Evolutionary conservation across 2,888 invertebrate genomes (phyloP).

Genomic region (Luperina nickerlii): DNA sequence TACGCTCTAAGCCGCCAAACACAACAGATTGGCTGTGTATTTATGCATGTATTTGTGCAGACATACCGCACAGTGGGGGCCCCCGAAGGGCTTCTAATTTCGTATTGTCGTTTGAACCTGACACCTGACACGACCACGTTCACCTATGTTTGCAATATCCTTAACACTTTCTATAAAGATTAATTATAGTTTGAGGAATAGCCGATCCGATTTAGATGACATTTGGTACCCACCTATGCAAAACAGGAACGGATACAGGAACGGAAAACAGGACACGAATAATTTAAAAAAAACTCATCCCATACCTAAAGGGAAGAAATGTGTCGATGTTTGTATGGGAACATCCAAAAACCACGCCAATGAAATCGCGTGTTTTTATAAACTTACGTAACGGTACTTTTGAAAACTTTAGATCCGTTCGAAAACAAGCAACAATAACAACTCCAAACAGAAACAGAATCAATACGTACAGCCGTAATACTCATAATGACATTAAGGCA

Average conservation of each 20-base stretch:
- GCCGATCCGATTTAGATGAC: too few relatives aligned
- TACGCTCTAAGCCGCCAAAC: conserved; percentile 4
- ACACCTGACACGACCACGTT: conserved; percentile 27
- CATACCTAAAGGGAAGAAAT: not conserved
- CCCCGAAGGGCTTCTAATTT: conserved; percentile 39
- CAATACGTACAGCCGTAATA: not conserved
- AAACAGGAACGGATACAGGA: too few relatives aligned
- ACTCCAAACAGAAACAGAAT: conserved; percentile 1
- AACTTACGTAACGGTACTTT: not conserved
- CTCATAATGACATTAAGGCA: not conserved
- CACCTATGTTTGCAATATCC: not conserved
- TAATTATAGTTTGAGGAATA: not conserved
- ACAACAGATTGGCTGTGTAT: conserved; percentile 2
- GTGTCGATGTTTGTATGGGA: not conserved
- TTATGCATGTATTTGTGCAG: conserved; percentile 17
- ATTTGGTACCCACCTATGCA: not conserved
- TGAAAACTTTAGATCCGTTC: not conserved
- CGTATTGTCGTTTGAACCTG: conserved; percentile 35
- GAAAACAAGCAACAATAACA: not conserved
- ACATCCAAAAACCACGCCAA: not conserved
- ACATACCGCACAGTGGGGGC: conserved; percentile 3
- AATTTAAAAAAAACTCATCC: not conserved
- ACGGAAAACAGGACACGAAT: not conserved
- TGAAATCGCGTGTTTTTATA: not conserved
- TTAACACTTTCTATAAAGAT: not conserved